Conservation (phyloP, 2,113 vertebrate genomes). For the Orientallactaga bullata region DNA sequence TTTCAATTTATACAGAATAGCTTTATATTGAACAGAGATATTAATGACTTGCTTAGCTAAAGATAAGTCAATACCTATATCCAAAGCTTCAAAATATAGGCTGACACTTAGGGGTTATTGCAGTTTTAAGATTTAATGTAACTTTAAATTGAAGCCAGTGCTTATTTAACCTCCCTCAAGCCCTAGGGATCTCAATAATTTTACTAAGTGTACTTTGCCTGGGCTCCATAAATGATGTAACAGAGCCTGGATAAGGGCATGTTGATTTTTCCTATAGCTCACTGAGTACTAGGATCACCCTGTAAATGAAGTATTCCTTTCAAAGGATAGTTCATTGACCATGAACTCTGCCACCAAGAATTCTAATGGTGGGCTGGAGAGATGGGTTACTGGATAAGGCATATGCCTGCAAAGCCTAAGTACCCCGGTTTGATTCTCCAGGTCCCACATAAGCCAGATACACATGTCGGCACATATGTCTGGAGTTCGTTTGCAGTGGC, state of each 20-base stretch:
- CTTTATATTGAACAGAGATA: neutral
- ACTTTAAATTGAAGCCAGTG: neutral
- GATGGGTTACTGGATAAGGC: too few species aligned
- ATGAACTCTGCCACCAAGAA: neutral
- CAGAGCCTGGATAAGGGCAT: neutral
- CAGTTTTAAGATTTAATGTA: neutral
- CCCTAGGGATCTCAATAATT: neutral
- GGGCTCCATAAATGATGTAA: neutral
- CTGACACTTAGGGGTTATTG: rapidly evolving
- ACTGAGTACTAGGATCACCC: neutral
- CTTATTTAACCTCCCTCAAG: neutral
- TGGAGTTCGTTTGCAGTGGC: too few species aligned
- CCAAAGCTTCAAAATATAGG: neutral
- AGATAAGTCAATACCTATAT: neutral
- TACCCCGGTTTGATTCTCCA: too few species aligned
- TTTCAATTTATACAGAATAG: rapidly evolving
- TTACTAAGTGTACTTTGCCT: neutral
- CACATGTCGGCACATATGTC: too few species aligned
- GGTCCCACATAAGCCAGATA: too few species aligned
- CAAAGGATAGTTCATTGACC: neutral
- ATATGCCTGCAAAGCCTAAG: too few species aligned
- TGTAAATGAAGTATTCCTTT: neutral
- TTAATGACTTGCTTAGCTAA: neutral
- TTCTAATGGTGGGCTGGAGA: too few species aligned
- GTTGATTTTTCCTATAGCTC: neutral